Evolutionary conservation across 2,113 vertebrate genomes (phyloP), one percentile per base, ranked within the genome.

Genomic region (Strigops habroptila): DNA sequence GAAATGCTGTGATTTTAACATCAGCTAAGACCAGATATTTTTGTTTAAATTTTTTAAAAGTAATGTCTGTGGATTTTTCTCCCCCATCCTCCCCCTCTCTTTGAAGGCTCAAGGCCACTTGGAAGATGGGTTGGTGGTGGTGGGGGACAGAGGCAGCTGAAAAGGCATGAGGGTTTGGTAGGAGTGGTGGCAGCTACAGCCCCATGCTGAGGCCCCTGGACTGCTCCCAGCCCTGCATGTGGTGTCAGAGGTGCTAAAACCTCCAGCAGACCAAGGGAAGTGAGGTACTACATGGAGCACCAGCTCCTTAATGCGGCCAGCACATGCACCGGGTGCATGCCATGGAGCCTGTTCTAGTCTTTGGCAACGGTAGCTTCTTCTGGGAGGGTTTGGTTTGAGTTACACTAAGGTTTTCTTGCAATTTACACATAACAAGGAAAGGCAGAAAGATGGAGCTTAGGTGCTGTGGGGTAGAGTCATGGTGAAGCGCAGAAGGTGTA

Each of bases 11-110:
- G 31, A 85, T 87, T 95, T 94, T 85, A 94, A 86, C 95, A 87
- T 92, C 92, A 30, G 83, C 70, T 14, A 28, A 84, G 86, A 88
- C 49, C 82, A 95, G 90, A 94, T 79, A 93, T 81, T 90, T 96
- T 86, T 81, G 88, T 92, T 97, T 93, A 86, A 78, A 82, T 94
- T 80, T 94, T 96, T 96, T 41, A 93, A 28, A 68, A 90, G 86
- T 65, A 70, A 55, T 84, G 92, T 92, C 84, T 64, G 68, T 68
- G 89, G 88, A 63, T 49, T 76, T 71, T 55, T 17, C 33, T 62
- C 35, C 59, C 28, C 31, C 2, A 0, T 35, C 41, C 78, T 55
- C 48, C 62, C 62, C 16, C 19, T 69, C 14, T 37, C 69, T 91
- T 91, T 88, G 76, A 88, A 94, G 76, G 43, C 92, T 93, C 83